A percentile compares a stretch with the other conserved stretches of the same genome.
These are phyloP conservation scores for Pedicia rivosa DNA, from an alignment of 2,888 invertebrate genomes.

Conservation along the genomic window DNA sequence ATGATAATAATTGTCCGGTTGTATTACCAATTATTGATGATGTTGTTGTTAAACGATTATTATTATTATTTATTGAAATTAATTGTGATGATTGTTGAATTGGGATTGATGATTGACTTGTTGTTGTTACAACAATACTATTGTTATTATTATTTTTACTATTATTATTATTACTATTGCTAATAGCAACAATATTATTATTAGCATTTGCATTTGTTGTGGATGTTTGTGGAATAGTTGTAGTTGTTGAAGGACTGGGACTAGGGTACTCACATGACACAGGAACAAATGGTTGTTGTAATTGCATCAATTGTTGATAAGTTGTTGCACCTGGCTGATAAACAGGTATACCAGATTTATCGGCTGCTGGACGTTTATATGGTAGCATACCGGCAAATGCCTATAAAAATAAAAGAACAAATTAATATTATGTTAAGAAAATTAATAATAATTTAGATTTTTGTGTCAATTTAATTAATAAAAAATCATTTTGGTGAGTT, in stretches of 20 bases:
- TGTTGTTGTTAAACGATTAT: slow-evolving; percentile 3
- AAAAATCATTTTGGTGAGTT: too few relatives aligned
- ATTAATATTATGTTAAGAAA: too few relatives aligned
- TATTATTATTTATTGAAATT: slow-evolving; percentile 7
- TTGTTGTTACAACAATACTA: slow-evolving; percentile 10
- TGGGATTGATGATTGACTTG: slow-evolving; percentile 8
- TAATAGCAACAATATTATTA: too few relatives aligned
- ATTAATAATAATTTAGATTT: too few relatives aligned
- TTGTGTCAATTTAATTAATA: too few relatives aligned
- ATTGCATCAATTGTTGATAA: slow-evolving; percentile 90
- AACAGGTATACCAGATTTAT: slow-evolving; percentile 91
- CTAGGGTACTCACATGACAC: slow-evolving; percentile 90
- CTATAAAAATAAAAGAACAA: slow-evolving; percentile 41
- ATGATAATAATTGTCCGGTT: slow-evolving; percentile 8
- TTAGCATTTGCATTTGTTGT: slow-evolving; percentile 29
- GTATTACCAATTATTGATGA: slow-evolving; percentile 3
- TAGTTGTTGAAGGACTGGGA: slow-evolving; percentile 20
- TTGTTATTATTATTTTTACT: slow-evolving; percentile 16
- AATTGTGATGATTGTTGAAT: slow-evolving; percentile 7
- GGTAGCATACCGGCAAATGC: slow-evolving; percentile 92
- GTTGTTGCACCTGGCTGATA: slow-evolving; percentile 85
- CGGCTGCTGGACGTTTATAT: slow-evolving; percentile 90
- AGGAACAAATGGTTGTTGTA: slow-evolving; percentile 90
- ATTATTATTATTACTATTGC: slow-evolving; percentile 18
- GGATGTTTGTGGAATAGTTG: slow-evolving; percentile 18